A percentile compares a stretch with the other conserved stretches of the same genome.
phyloP scores from a whole-genome alignment of 2,797 vertebrate species.

The Alosa sapidissima region DNA sequence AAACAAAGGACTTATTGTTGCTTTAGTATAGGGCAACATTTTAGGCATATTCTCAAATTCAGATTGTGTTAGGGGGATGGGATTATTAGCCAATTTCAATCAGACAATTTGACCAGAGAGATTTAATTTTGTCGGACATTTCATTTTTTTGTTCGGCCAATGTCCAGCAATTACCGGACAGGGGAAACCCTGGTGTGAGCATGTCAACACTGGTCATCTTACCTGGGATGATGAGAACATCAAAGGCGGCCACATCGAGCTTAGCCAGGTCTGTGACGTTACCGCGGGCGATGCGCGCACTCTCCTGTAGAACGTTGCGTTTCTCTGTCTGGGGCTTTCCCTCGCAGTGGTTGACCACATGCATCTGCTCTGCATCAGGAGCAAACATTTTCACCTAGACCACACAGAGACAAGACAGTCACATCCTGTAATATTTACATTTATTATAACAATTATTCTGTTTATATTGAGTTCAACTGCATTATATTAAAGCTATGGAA shows the following conservation, averaged over 20 bases:
- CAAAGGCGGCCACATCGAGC: slow-evolving; percentile 70
- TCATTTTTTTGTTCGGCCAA: too few relatives aligned
- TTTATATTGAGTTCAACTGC: not conserved
- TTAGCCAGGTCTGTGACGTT: slow-evolving; percentile 76
- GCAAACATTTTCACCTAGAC: slow-evolving; percentile 81
- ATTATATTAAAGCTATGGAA: too few relatives aligned
- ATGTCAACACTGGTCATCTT: slow-evolving; percentile 8
- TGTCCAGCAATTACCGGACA: too few relatives aligned
- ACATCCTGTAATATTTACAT: not conserved
- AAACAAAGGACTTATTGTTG: too few relatives aligned
- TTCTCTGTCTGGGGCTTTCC: slow-evolving; percentile 79
- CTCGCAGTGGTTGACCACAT: slow-evolving; percentile 83
- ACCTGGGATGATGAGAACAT: slow-evolving; percentile 86
- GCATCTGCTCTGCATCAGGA: slow-evolving; percentile 82
- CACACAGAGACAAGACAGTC: not conserved
- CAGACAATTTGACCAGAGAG: too few relatives aligned
- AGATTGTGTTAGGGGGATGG: too few relatives aligned
- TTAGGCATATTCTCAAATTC: too few relatives aligned
- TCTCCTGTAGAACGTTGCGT: slow-evolving; percentile 83
- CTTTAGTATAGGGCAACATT: too few relatives aligned
- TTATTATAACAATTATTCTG: too few relatives aligned
- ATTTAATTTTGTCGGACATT: too few relatives aligned
- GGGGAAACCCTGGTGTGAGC: slow-evolving; percentile 68
- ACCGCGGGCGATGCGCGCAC: slow-evolving; percentile 85
- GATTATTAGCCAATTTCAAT: too few relatives aligned